Percentiles rank a stretch among this genome's conserved stretches.
Conservation (phyloP, 1,140 invertebrate species). For the Lepidurus apus region DNA sequence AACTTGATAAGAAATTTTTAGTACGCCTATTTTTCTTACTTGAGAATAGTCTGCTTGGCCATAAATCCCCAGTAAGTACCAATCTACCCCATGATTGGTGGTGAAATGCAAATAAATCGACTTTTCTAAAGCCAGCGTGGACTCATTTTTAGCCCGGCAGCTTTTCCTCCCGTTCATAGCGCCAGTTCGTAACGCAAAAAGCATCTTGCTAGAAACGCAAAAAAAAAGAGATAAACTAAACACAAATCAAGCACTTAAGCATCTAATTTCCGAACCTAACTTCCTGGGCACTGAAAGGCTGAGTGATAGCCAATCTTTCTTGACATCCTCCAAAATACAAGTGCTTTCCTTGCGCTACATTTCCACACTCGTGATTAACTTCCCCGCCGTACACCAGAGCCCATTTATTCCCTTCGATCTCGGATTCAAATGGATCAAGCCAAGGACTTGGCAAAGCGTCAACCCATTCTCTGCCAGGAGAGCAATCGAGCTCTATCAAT, state of each 20-base stretch:
- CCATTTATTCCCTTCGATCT: constrained; percentile 40
- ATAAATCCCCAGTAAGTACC: constrained; percentile 47
- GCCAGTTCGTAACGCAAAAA: background rate
- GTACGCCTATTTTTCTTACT: constrained; percentile 34
- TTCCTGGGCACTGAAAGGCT: constrained; percentile 44
- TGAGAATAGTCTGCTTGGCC: constrained; percentile 46
- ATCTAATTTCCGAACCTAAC: constrained; percentile 40
- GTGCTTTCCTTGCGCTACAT: constrained; percentile 48
- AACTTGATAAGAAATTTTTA: background rate
- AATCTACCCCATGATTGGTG: constrained; percentile 44
- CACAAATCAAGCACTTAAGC: background rate
- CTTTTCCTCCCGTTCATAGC: background rate
- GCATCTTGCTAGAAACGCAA: constrained; percentile 28
- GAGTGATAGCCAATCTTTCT: constrained; percentile 45
- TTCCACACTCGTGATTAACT: constrained; percentile 47
- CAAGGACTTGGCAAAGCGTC: constrained; percentile 39
- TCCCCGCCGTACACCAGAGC: constrained; percentile 45
- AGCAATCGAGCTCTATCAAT: constrained; percentile 16
- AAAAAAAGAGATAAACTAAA: constrained; percentile 26
- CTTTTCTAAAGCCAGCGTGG: background rate
- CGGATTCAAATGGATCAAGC: constrained; percentile 47
- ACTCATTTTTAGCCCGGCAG: constrained; percentile 41
- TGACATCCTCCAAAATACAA: constrained; percentile 50
- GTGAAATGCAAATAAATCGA: background rate
- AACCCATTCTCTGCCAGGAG: background rate